Evolutionary conservation across 2,113 vertebrate genomes (phyloP).

Genomic region (Pluvianellus socialis): DNA sequence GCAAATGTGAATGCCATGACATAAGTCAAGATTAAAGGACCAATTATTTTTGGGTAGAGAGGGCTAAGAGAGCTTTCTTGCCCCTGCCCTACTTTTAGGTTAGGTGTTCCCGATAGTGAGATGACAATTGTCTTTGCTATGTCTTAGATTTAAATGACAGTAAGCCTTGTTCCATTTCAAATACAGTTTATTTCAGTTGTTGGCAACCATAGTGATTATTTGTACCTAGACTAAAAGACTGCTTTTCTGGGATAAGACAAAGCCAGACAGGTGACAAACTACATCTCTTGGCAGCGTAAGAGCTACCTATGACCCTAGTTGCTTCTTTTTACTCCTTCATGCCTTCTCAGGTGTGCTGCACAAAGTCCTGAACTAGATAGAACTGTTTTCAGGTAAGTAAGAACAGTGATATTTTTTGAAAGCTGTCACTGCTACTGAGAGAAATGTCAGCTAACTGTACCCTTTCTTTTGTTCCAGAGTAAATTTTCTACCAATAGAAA

Average conservation of each 20-base stretch:
- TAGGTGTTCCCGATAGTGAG: background rate
- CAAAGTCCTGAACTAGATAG: background rate
- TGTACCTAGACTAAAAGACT: background rate
- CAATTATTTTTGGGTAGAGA: background rate
- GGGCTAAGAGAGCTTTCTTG: background rate
- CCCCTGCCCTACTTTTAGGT: background rate
- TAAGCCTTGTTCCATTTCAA: background rate
- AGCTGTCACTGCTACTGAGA: background rate
- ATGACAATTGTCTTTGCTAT: background rate
- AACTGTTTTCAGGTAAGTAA: background rate
- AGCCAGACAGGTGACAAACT: background rate
- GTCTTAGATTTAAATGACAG: background rate
- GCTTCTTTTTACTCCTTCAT: background rate
- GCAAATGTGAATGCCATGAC: background rate
- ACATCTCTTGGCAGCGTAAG: background rate
- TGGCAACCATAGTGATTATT: background rate
- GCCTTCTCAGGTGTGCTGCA: background rate
- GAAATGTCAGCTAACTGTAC: background rate
- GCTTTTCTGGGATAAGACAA: background rate
- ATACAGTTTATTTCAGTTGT: background rate
- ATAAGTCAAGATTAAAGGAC: rapidly evolving
- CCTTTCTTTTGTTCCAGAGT: background rate
- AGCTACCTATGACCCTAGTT: background rate
- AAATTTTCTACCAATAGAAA: background rate
- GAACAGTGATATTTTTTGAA: background rate